Evolutionary conservation across 2,888 invertebrate species (phyloP).

Genomic region (Neuroscelio doddi): DNA sequence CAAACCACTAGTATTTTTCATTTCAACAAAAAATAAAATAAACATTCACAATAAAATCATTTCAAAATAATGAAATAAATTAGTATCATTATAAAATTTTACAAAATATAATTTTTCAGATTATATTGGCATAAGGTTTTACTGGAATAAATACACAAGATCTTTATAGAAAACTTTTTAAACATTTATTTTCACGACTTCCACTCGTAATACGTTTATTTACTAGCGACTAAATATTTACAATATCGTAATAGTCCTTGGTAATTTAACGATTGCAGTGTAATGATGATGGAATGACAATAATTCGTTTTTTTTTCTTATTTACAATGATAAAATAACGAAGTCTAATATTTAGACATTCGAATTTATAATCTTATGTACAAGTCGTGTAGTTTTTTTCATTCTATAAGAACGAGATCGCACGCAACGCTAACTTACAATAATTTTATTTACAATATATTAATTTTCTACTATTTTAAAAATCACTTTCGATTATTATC

Average conservation of each 20-base stretch:
- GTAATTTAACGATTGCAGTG: conserved; percentile 4
- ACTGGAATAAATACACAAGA: too few relatives aligned
- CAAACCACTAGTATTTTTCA: too few relatives aligned
- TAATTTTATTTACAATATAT: conserved; percentile 44
- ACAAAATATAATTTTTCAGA: too few relatives aligned
- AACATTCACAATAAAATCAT: too few relatives aligned
- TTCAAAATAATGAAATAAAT: too few relatives aligned
- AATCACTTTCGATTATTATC: not conserved
- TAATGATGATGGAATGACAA: conserved; percentile 3
- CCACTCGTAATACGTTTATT: conserved; percentile 16
- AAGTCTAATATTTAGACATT: conserved; percentile 1
- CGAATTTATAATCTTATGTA: not conserved
- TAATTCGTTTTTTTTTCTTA: conserved; percentile 14
- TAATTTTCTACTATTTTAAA: conserved; percentile 29
- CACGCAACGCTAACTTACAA: not conserved
- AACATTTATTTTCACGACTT: conserved; percentile 32
- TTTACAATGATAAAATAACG: conserved; percentile 19
- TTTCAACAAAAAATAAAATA: too few relatives aligned
- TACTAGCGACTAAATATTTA: conserved; percentile 32
- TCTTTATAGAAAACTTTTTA: not conserved
- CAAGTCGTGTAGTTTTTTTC: not conserved
- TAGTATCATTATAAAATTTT: too few relatives aligned
- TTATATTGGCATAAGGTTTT: too few relatives aligned
- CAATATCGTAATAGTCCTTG: conserved; percentile 17
- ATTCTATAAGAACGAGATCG: conserved; percentile 3